Evolutionary conservation across 2,888 invertebrate species (phyloP), one percentile per base, ranked within the genome.

Genomic region (Lathronympha strigana): DNA sequence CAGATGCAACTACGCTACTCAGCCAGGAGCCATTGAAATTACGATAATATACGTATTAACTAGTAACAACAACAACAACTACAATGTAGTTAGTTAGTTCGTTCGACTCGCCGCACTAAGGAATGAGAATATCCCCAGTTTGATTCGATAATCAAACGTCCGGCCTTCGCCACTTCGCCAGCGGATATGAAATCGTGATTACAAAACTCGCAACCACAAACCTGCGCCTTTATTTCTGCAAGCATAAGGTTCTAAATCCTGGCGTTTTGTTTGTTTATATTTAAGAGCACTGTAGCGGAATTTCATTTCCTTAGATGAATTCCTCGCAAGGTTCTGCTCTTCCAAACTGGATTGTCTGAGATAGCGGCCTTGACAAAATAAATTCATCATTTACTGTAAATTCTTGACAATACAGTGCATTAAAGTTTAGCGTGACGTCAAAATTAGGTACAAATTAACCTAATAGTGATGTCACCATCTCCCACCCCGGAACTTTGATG

Each of bases 131-230:
- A 4, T 11, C n/a, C 6, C 49, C 17, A 19, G 4, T 25, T 45
- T 15, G 54, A 54, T 61, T 54, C 61, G 61, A 61, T 66, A 61
- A 66, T 66, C 66, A 31, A 66, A 66, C 43, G 36, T 64, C 60
- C 63, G 60, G 54, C 58, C 63, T 47, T 54, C 53, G 23, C 49
- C 33, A 15, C 63, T 47, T 54, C 53, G 23, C 49, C 33, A 15
- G n/a, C 60, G 67, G 63, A 67, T 63, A 67, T 67, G 67, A 67
- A 67, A 67, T 63, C 67, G 60, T 49, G 49, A 63, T 67, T 67
- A 50, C 63, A 60, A 63, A 47, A 63, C 54, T 28, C 31, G 25
- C 25, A 3, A 15, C 6, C 19, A 43, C 11, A 9, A 13, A 47
- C 17, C 38, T 13, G 5, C 47, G 47, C 53, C 60, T 47, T 15